phyloP scores from a whole-genome alignment of 2,113 vertebrate genomes.

The Sminthopsis crassicaudata region DNA sequence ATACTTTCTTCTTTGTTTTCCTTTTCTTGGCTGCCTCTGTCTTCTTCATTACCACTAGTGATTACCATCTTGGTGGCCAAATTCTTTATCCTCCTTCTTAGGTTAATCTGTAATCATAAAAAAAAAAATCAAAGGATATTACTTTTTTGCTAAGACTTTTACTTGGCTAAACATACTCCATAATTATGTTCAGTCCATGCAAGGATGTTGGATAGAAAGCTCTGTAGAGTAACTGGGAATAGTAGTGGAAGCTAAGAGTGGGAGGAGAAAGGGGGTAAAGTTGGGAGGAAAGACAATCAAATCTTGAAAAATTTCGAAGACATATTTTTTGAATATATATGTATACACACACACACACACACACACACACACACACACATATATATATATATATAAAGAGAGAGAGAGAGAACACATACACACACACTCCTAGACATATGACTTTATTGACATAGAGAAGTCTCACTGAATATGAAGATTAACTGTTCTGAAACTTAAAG shows the following conservation, averaged over 20 bases:
- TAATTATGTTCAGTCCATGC: rapidly evolving
- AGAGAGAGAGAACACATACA: too few species aligned
- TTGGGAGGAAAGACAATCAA: rapidly evolving
- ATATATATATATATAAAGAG: too few species aligned
- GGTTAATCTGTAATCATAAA: slow-evolving; percentile 87
- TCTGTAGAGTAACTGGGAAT: background rate
- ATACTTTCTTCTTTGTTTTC: slow-evolving; percentile 97
- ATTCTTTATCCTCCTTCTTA: slow-evolving; percentile 90
- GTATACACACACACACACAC: background rate
- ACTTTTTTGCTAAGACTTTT: background rate
- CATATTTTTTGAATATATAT: rapidly evolving
- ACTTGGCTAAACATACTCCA: background rate
- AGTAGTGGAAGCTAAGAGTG: background rate
- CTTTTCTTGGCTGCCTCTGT: slow-evolving; percentile 95
- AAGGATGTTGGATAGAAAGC: background rate
- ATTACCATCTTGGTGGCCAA: slow-evolving; percentile 97
- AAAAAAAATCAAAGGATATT: slow-evolving; percentile 56
- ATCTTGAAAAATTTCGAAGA: background rate
- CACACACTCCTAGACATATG: background rate
- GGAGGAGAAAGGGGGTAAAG: background rate
- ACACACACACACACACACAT: background rate
- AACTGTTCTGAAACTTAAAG: background rate
- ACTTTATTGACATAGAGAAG: background rate
- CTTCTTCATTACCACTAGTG: slow-evolving; percentile 93
- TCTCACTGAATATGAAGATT: background rate